Conservation (phyloP, 1,140 invertebrate genomes). For the Homalodisca vitripennis region DNA sequence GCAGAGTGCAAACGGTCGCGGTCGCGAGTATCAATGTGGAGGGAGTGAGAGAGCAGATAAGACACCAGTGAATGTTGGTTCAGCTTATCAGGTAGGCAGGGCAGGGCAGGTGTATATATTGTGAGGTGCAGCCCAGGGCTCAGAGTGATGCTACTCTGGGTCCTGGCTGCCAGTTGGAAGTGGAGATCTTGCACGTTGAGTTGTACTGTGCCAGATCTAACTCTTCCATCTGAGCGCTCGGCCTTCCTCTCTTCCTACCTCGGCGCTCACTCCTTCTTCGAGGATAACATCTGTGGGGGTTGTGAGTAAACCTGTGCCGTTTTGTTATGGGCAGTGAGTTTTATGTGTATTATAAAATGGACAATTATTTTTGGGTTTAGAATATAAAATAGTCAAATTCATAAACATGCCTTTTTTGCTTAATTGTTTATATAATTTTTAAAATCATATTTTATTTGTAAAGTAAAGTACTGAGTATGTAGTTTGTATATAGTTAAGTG, state of each 20-base stretch:
- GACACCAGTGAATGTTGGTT: slow-evolving; percentile 36
- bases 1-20: not conserved
- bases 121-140: slow-evolving; percentile 17
- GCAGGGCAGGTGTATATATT: slow-evolving; percentile 37
- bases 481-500: too few relatives aligned
- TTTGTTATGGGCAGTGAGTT: too few relatives aligned
- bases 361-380: too few relatives aligned
- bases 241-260: slow-evolving; percentile 25
- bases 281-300: too few relatives aligned
- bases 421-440: too few relatives aligned
- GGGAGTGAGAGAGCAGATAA: slow-evolving; percentile 27
- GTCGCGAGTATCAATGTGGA: not conserved
- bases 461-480: too few relatives aligned
- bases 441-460: too few relatives aligned
- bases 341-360: too few relatives aligned
- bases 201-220: slow-evolving; percentile 59
- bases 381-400: too few relatives aligned
- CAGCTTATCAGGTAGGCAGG: slow-evolving; percentile 37
- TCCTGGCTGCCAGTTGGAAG: slow-evolving; percentile 53
- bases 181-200: slow-evolving; percentile 56
- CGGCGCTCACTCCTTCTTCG: not conserved
- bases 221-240: slow-evolving; percentile 60
- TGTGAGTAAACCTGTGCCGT: too few relatives aligned
- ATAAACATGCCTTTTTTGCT: too few relatives aligned
- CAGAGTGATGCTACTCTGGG: not conserved